Conservation (phyloP, 2,888 invertebrate genomes). For the Leucoptera coffeella region DNA sequence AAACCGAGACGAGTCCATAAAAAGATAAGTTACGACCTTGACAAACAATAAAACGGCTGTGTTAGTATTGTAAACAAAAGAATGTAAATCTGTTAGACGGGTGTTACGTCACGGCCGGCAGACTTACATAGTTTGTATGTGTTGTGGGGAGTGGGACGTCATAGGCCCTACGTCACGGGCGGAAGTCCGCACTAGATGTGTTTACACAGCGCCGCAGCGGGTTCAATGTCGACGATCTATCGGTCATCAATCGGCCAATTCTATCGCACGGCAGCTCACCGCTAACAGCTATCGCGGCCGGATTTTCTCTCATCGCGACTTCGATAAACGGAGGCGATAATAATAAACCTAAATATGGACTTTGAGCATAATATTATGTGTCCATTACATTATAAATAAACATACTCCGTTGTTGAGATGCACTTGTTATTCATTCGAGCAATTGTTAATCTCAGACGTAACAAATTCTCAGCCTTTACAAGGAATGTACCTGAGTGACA, state of each 20-base stretch:
- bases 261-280: no score
- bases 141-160: conserved; percentile 17
- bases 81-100: conserved; percentile 29
- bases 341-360: no score
- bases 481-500: no score
- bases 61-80: conserved; percentile 46
- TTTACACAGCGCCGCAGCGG: conserved; percentile 25
- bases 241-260: conserved; percentile 38
- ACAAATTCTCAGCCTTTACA: no score
- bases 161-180: conserved; percentile 13
- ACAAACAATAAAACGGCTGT: conserved; percentile 37
- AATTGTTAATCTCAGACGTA: no score
- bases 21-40: conserved; percentile 41
- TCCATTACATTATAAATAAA: no score
- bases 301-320: no score
- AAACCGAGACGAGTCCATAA: conserved; percentile 26
- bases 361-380: no score
- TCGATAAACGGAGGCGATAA: no score
- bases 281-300: no score
- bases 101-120: conserved; percentile 17
- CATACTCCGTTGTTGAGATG: no score
- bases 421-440: no score
- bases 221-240: conserved; percentile 51
- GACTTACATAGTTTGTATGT: conserved; percentile 8
- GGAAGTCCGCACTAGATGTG: conserved; percentile 44